phyloP scores from a whole-genome alignment of 2,888 invertebrate species.

The Microchrysa polita region DNA sequence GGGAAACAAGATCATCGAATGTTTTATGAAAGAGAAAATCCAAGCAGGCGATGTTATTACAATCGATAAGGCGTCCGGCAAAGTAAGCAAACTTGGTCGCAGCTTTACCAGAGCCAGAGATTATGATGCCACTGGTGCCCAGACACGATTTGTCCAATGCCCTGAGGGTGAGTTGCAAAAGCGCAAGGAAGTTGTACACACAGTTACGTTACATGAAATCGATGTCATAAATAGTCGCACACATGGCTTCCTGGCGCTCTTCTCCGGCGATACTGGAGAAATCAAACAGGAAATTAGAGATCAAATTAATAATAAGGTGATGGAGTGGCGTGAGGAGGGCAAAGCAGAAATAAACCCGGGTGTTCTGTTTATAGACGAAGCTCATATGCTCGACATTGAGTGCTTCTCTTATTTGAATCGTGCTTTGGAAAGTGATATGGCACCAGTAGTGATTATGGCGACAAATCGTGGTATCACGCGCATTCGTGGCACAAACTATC shows the following conservation, averaged over 20 bases:
- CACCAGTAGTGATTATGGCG: constrained; percentile 98
- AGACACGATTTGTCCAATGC: constrained; percentile 94
- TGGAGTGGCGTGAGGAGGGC: constrained; percentile 99
- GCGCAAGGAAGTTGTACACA: constrained; percentile 96
- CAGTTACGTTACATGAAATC: constrained; percentile 98
- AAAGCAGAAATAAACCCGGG: constrained; percentile 99
- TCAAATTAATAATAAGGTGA: constrained; percentile 96
- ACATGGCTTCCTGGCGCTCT: constrained; percentile 96
- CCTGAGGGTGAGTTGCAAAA: constrained; percentile 99
- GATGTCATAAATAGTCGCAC: constrained; percentile 99
- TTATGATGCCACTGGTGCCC: constrained; percentile 94
- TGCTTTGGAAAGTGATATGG: constrained; percentile 95
- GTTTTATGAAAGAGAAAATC: constrained; percentile 94
- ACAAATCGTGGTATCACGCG: constrained; percentile 96
- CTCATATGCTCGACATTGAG: constrained; percentile 99
- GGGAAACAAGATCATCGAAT: constrained; percentile 98
- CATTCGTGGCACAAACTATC: constrained; percentile 93
- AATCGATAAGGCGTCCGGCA: constrained; percentile 98
- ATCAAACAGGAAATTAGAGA: constrained; percentile 97
- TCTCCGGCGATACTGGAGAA: constrained; percentile 99
- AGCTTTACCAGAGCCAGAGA: constrained; percentile 96
- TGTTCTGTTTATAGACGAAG: constrained; percentile 96
- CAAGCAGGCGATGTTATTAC: constrained; percentile 97
- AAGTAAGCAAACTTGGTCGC: constrained; percentile 88
- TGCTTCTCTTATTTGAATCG: constrained; percentile 98